Conservation (phyloP, 2,113 vertebrate species). For the Malurus cyaneus region DNA sequence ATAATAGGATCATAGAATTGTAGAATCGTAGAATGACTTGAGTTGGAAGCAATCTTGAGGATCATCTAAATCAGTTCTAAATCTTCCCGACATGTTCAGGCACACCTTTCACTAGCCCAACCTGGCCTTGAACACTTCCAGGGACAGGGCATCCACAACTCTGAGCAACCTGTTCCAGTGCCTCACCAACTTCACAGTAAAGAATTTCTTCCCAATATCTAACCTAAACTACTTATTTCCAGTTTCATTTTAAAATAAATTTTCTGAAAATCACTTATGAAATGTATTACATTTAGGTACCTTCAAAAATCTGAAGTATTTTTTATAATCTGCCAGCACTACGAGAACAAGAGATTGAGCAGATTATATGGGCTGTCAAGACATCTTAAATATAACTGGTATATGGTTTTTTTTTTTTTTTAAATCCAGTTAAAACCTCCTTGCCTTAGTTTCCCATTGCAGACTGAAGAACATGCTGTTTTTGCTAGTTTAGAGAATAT, state of each 20-base stretch:
- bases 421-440: not conserved
- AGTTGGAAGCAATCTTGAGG: not conserved
- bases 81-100: not conserved
- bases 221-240: not conserved
- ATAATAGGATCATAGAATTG: not conserved
- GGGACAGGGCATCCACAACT: not conserved
- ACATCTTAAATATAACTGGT: rapidly evolving
- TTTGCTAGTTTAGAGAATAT: not conserved
- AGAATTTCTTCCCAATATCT: not conserved
- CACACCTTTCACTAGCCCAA: not conserved
- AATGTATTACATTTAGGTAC: not conserved
- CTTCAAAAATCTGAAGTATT: not conserved
- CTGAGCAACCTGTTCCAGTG: not conserved
- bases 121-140: not conserved
- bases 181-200: not conserved
- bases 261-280: not conserved
- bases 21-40: not conserved
- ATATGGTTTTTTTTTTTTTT: too few species aligned
- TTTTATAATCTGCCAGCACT: not conserved
- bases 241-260: not conserved
- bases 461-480: not conserved
- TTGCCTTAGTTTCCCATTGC: not conserved
- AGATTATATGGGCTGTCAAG: not conserved
- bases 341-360: not conserved
- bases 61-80: not conserved